These are phyloP conservation scores for Glossosoma conforme DNA, from an alignment of 1,140 invertebrate species.

Conservation along the genomic window DNA sequence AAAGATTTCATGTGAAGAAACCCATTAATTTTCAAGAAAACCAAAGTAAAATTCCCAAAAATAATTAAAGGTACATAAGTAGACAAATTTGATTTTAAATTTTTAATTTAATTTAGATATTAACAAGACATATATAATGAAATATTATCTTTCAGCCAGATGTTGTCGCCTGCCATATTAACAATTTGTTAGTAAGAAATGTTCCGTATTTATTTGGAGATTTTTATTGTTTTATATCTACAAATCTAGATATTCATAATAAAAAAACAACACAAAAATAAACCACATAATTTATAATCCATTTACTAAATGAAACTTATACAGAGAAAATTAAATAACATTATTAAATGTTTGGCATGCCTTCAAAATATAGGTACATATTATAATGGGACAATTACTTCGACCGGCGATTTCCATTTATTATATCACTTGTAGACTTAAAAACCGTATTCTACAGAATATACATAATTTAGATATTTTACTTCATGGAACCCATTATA, in stretches of 20 bases:
- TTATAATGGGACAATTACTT: constrained; percentile 24
- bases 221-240: constrained; percentile 9
- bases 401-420: constrained; percentile 20
- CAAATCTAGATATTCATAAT: background rate
- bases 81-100: too few relatives aligned
- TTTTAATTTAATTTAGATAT: too few relatives aligned
- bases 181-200: background rate
- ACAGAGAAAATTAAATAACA: constrained; percentile 26
- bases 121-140: too few relatives aligned
- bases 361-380: constrained; percentile 25
- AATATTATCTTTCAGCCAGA: too few relatives aligned
- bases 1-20: too few relatives aligned
- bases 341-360: constrained; percentile 21
- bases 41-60: too few relatives aligned
- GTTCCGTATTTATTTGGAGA: background rate
- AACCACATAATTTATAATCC: constrained; percentile 12
- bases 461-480: background rate
- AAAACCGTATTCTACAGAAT: background rate
- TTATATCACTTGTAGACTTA: constrained; percentile 27
- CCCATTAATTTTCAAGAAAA: too few relatives aligned
- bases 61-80: too few relatives aligned
- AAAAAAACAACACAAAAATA: constrained; percentile 18
- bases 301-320: constrained; percentile 22
- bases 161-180: too few relatives aligned
- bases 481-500: background rate